Conservation (phyloP, 1,140 invertebrate species). For the Leptinotarsa texana region DNA sequence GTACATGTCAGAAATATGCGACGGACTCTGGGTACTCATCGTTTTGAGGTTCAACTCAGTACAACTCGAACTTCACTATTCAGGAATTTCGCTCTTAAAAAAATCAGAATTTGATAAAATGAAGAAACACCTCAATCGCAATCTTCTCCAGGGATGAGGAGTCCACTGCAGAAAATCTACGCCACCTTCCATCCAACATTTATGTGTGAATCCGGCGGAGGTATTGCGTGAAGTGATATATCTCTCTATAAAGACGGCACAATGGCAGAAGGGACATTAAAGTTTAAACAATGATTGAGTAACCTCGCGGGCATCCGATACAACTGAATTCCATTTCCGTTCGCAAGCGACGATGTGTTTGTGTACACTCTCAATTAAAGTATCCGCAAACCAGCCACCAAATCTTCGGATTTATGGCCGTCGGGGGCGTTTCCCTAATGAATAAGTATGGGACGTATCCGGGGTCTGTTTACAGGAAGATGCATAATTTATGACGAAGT, state of each 20-base stretch:
- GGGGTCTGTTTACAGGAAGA: not conserved
- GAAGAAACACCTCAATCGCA: too few species aligned
- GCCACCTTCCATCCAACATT: too few species aligned
- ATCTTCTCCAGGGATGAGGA: too few species aligned
- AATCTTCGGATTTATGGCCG: slow-evolving; percentile 19
- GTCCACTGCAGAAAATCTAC: too few species aligned
- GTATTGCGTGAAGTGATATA: not conserved
- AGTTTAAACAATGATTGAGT: slow-evolving; percentile 39
- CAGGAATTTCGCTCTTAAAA: too few species aligned
- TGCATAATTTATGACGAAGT: not conserved
- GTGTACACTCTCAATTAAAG: slow-evolving; percentile 33
- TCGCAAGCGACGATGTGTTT: slow-evolving; percentile 4
- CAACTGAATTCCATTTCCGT: slow-evolving; percentile 38
- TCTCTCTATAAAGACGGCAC: not conserved
- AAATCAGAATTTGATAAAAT: too few species aligned
- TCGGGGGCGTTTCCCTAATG: not conserved
- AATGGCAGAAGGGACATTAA: slow-evolving; percentile 20
- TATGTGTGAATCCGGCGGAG: too few species aligned
- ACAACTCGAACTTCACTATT: too few species aligned
- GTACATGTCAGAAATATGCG: too few species aligned
- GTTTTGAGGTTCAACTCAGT: too few species aligned
- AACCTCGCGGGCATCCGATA: slow-evolving; percentile 35
- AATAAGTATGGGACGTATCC: not conserved
- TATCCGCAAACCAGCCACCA: slow-evolving; percentile 11
- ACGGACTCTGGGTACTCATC: too few species aligned